phyloP scores from a whole-genome alignment of 2,113 vertebrate genomes.

The Tachysurus vachellii region DNA sequence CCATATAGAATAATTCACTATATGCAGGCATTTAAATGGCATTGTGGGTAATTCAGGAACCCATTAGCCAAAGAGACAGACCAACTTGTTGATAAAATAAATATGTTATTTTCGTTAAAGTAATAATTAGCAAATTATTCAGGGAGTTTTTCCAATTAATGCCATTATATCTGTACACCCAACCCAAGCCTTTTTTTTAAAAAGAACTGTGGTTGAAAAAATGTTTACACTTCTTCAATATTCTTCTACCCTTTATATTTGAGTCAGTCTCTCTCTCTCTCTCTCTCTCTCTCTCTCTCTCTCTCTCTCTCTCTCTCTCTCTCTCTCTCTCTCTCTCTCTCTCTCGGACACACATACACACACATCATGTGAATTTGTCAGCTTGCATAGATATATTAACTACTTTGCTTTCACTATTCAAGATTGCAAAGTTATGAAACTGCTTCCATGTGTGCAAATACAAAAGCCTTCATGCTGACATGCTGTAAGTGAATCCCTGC shows the following conservation, averaged over 20 bases:
- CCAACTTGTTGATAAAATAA: background rate
- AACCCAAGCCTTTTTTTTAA: no score
- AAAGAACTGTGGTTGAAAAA: background rate
- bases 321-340: no score
- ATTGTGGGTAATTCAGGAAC: background rate
- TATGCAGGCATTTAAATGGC: background rate
- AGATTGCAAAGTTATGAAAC: slow-evolving; percentile 42
- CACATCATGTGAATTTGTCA: background rate
- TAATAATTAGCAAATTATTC: background rate
- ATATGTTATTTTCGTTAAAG: background rate
- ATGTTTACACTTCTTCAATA: background rate
- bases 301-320: no score
- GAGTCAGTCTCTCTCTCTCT: no score
- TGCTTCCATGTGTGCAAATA: slow-evolving; percentile 56
- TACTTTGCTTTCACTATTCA: slow-evolving; percentile 32
- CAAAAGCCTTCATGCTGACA: slow-evolving; percentile 34
- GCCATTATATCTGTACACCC: background rate
- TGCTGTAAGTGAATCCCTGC: slow-evolving; percentile 48
- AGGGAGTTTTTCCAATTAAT: background rate
- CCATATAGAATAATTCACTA: background rate
- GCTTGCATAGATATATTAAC: slow-evolving; percentile 20
- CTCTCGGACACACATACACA: background rate
- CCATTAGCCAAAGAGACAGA: background rate
- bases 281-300: no score
- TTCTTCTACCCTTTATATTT: background rate